These are phyloP conservation scores for Probaryconus sp. DNA, from an alignment of 1,140 invertebrate species.

Conservation along the genomic window DNA sequence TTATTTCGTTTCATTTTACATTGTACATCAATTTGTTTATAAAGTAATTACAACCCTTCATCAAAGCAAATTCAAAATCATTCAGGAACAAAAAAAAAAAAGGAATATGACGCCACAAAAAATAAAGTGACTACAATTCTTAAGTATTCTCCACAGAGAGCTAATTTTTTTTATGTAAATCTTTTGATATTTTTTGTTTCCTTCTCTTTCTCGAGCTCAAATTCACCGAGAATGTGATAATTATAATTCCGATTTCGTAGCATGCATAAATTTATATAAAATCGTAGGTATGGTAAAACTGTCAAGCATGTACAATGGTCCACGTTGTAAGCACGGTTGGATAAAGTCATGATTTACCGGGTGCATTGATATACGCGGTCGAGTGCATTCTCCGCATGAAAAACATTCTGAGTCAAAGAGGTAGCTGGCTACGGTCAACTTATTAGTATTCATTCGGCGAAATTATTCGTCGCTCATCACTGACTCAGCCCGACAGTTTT, in stretches of 20 bases:
- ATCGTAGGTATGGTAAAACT: constrained; percentile 7
- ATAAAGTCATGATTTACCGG: constrained; percentile 47
- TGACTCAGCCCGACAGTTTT: constrained; percentile 47
- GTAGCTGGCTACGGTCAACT: constrained; percentile 27
- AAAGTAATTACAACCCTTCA: too few relatives aligned
- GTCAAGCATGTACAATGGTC: constrained; percentile 37
- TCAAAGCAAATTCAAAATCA: too few relatives aligned
- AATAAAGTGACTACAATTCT: too few relatives aligned
- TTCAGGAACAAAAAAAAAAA: too few relatives aligned
- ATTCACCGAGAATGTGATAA: too few relatives aligned
- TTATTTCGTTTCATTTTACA: too few relatives aligned
- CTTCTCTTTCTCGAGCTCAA: too few relatives aligned
- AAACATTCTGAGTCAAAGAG: constrained; percentile 40
- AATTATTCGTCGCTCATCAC: constrained; percentile 64
- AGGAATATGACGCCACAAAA: too few relatives aligned
- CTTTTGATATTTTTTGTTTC: too few relatives aligned
- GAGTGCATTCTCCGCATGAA: constrained; percentile 40
- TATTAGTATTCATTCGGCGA: constrained; percentile 65
- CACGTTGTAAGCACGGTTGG: constrained; percentile 22
- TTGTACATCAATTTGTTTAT: too few relatives aligned
- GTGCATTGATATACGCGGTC: constrained; percentile 46
- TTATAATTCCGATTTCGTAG: constrained; percentile 1
- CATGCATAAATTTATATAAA: constrained; percentile 40
- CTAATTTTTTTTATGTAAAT: too few relatives aligned
- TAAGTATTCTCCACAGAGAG: too few relatives aligned